These are phyloP conservation scores for Altica lythri DNA, from an alignment of 2,888 invertebrate genomes.

Conservation along the genomic window DNA sequence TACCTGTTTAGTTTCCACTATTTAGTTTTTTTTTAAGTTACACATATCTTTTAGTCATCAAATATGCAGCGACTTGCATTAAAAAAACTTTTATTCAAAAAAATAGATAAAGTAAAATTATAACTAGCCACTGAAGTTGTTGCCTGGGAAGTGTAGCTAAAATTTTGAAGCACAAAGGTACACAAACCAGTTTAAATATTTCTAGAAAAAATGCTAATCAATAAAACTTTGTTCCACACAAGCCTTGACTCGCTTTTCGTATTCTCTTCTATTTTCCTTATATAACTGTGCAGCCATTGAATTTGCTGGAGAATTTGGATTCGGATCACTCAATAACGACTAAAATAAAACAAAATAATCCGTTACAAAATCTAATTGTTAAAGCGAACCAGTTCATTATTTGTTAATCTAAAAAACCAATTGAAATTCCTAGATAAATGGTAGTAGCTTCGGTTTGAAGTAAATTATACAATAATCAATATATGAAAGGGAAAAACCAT, in stretches of 20 bases:
- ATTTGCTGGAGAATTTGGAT: constrained; percentile 99
- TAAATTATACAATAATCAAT: too few species aligned
- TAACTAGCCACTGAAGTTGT: constrained; percentile 19
- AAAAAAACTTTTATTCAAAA: constrained; percentile 12
- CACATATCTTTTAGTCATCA: background rate
- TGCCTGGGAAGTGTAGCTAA: constrained; percentile 38
- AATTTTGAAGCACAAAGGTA: constrained; percentile 45
- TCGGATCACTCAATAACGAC: constrained; percentile 99
- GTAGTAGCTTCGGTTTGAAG: too few species aligned
- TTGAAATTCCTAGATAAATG: too few species aligned
- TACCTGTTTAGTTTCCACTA: constrained; percentile 7
- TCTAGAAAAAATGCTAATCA: constrained; percentile 66
- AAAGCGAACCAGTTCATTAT: too few species aligned
- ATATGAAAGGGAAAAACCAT: too few species aligned
- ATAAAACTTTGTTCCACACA: constrained; percentile 99
- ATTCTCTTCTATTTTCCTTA: constrained; percentile 98
- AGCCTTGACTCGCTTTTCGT: constrained; percentile 98
- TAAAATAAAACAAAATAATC: constrained; percentile 72
- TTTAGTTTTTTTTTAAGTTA: constrained; percentile 7
- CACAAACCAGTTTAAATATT: constrained; percentile 31
- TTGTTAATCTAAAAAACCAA: too few species aligned
- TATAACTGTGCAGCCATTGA: constrained; percentile 99
- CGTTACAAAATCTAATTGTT: too few species aligned
- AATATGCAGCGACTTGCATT: constrained; percentile 8
- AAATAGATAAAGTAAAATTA: constrained; percentile 31